Conservation (phyloP, 2,113 vertebrate genomes). For the Rhadina sibilatrix region DNA sequence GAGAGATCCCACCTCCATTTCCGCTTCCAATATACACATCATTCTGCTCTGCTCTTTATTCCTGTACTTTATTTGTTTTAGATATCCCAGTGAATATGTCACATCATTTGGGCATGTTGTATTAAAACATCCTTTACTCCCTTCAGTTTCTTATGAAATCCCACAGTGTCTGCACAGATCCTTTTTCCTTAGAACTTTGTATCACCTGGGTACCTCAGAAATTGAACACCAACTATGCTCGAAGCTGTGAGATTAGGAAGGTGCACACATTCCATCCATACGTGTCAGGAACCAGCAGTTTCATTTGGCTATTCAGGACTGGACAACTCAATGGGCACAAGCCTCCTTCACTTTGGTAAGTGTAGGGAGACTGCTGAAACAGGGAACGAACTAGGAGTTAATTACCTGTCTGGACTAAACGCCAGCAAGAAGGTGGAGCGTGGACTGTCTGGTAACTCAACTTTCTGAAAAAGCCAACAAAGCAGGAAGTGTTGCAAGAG, state of each 20-base stretch:
- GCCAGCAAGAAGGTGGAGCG: constrained; percentile 98
- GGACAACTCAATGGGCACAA: not conserved
- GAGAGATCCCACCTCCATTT: not conserved
- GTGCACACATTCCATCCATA: not conserved
- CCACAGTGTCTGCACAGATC: not conserved
- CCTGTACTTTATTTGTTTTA: not conserved
- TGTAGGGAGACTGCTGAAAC: constrained; percentile 25
- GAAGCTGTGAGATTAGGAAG: not conserved
- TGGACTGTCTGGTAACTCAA: constrained; percentile 98
- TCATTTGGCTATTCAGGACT: not conserved
- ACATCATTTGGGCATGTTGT: not conserved
- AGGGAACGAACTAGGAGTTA: constrained; percentile 37
- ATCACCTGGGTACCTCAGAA: not conserved
- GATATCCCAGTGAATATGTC: not conserved
- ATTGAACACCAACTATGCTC: not conserved
- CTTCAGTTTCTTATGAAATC: not conserved
- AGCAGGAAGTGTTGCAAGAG: constrained; percentile 60
- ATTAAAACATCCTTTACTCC: not conserved
- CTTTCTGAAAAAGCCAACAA: constrained; percentile 85
- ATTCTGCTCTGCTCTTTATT: not conserved
- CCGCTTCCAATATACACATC: not conserved
- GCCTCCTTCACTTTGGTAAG: not conserved
- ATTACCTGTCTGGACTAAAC: constrained; percentile 98
- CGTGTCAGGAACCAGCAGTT: not conserved
- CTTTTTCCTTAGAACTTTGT: not conserved